phyloP scores from a whole-genome alignment of 1,140 invertebrate species.

The Apis laboriosa region DNA sequence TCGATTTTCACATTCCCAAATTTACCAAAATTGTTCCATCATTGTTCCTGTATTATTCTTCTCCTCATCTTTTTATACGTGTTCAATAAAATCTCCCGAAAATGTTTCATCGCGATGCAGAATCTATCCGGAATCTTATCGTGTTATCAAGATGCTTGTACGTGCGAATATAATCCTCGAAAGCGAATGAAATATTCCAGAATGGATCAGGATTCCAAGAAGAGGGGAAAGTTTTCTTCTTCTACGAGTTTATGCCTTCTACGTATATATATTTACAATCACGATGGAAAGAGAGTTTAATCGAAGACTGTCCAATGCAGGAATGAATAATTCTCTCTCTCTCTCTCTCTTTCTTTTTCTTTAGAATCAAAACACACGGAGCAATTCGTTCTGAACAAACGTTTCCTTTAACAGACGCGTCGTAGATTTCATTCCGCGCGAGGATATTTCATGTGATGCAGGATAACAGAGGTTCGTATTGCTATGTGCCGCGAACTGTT shows the following conservation, averaged over 20 bases:
- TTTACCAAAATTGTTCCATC: too few species aligned
- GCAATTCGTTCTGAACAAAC: neutral
- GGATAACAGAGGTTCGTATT: slow-evolving; percentile 20
- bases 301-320: too few species aligned
- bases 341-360: too few species aligned
- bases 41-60: neutral
- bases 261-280: neutral
- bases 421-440: slow-evolving; percentile 10
- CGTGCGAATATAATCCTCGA: neutral
- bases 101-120: neutral
- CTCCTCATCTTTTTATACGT: too few species aligned
- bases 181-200: neutral
- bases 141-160: neutral
- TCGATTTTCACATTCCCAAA: neutral
- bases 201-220: neutral
- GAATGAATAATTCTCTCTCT: too few species aligned
- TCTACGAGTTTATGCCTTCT: neutral
- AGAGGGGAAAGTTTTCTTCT: neutral
- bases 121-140: neutral
- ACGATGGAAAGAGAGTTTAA: neutral
- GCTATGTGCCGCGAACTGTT: slow-evolving; percentile 8
- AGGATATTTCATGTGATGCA: slow-evolving; percentile 13
- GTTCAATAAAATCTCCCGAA: neutral
- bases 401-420: neutral
- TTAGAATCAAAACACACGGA: neutral